Conservation (phyloP, 2,113 vertebrate genomes). For the Thryonomys swinderianus region DNA sequence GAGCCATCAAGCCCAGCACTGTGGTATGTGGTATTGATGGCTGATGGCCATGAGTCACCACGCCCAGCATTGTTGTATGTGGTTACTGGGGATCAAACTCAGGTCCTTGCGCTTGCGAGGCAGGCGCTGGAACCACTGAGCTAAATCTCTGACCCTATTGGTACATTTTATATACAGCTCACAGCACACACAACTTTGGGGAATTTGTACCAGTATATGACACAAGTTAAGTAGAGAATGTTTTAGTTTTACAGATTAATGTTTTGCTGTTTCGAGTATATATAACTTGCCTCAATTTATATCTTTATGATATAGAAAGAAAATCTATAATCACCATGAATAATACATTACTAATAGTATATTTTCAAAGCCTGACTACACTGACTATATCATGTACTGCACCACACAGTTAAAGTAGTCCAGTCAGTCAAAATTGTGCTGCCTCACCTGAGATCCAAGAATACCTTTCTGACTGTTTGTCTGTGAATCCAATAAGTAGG, state of each 20-base stretch:
- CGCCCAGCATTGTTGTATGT: too few relatives aligned
- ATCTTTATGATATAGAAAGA: background rate
- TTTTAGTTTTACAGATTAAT: background rate
- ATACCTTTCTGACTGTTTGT: background rate
- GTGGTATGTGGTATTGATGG: too few relatives aligned
- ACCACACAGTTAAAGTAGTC: conserved; percentile 28
- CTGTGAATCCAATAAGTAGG: background rate
- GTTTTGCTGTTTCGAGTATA: background rate
- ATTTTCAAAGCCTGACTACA: conserved; percentile 20
- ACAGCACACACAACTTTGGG: too few relatives aligned
- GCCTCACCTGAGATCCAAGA: background rate
- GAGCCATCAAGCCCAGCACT: too few relatives aligned
- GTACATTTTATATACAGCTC: too few relatives aligned
- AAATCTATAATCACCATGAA: background rate
- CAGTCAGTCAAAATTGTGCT: background rate
- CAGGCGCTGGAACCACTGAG: too few relatives aligned
- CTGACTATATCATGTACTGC: background rate
- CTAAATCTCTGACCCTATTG: too few relatives aligned
- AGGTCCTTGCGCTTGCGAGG: too few relatives aligned
- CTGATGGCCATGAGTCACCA: too few relatives aligned
- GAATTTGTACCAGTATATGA: too few relatives aligned
- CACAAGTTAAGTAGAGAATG: background rate
- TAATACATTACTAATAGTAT: background rate
- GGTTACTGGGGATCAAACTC: too few relatives aligned
- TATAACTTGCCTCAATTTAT: background rate